Conservation (phyloP, 2,797 vertebrate genomes). For the Allobates femoralis region DNA sequence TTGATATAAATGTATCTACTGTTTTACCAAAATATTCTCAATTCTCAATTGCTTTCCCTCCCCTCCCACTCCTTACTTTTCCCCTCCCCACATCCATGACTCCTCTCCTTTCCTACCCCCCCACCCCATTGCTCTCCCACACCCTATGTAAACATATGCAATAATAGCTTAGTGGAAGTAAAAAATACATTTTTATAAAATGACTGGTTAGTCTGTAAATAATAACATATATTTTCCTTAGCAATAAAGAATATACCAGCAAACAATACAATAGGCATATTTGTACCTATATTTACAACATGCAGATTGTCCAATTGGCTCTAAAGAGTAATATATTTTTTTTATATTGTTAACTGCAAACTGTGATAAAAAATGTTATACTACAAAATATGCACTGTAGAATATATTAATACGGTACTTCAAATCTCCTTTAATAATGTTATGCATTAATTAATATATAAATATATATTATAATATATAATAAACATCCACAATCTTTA, state of each 20-base stretch:
- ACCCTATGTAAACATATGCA: too few relatives aligned
- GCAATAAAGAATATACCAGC: conserved; percentile 4
- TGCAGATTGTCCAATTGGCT: conserved; percentile 6
- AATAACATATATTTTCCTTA: neutral
- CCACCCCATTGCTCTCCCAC: too few relatives aligned
- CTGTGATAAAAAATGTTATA: neutral
- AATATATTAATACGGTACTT: neutral
- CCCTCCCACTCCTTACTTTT: too few relatives aligned
- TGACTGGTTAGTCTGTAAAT: neutral
- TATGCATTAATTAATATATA: neutral
- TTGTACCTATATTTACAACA: conserved; percentile 1
- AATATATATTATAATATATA: too few relatives aligned
- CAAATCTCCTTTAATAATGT: neutral
- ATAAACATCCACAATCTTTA: too few relatives aligned
- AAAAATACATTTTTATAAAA: neutral
- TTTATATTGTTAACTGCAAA: neutral
- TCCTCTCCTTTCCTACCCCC: too few relatives aligned
- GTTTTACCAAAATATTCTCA: too few relatives aligned
- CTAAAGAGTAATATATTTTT: neutral
- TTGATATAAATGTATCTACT: too few relatives aligned
- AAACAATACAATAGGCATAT: conserved; percentile 2
- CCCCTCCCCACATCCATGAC: too few relatives aligned
- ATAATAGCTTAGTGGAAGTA: too few relatives aligned
- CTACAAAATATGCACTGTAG: neutral
- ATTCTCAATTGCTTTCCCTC: too few relatives aligned